Percentiles rank a stretch among this genome's conserved stretches.
These are phyloP conservation scores for Mystacides longicornis DNA, from an alignment of 2,888 invertebrate genomes.

Conservation along the genomic window DNA sequence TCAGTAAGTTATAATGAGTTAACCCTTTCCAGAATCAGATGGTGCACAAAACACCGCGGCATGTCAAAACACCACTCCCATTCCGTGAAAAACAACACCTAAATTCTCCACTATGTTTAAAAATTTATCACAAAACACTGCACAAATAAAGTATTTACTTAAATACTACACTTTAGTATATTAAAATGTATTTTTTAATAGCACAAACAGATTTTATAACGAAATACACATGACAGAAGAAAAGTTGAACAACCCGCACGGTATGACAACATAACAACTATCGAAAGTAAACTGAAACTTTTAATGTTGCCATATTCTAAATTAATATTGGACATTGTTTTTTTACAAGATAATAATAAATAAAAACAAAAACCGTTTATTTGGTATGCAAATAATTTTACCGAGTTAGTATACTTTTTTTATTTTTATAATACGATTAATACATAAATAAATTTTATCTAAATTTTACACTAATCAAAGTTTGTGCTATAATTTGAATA, in stretches of 20 bases:
- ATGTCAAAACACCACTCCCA: conserved; percentile 20
- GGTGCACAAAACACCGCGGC: conserved; percentile 17
- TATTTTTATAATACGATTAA: too few relatives aligned
- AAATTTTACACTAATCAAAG: too few relatives aligned
- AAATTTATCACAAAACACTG: conserved; percentile 15
- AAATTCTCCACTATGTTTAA: conserved; percentile 11
- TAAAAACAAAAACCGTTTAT: too few relatives aligned
- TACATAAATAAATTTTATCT: too few relatives aligned
- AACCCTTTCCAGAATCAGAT: conserved; percentile 12
- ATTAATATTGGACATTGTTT: too few relatives aligned
- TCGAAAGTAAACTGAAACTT: conserved; percentile 12
- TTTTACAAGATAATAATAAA: too few relatives aligned
- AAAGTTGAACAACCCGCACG: conserved; percentile 8
- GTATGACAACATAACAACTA: conserved; percentile 19
- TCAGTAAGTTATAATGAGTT: conserved; percentile 3
- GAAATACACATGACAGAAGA: conserved; percentile 18
- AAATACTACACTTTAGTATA: conserved; percentile 2
- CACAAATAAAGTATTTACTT: conserved; percentile 1
- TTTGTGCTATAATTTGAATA: too few relatives aligned
- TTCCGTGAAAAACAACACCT: conserved; percentile 13
- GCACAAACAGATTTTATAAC: conserved; percentile 1
- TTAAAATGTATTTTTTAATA: neutral
- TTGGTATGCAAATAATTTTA: too few relatives aligned
- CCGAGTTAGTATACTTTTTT: too few relatives aligned
- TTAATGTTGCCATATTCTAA: conserved; percentile 11